Evolutionary conservation across 1,140 invertebrate species (phyloP).

Genomic region (Halyomorpha halys): DNA sequence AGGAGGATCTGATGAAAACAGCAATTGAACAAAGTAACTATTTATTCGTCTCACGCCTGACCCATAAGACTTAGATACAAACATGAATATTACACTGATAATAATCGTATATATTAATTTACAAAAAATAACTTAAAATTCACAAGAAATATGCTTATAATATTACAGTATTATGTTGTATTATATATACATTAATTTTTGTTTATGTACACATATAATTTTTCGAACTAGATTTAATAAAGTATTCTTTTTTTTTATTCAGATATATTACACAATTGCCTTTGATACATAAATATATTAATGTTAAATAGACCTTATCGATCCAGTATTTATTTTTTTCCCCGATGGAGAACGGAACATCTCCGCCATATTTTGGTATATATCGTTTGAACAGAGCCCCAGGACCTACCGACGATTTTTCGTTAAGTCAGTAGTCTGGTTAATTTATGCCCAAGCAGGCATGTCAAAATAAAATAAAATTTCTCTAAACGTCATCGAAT

Average conservation of each 20-base stretch:
- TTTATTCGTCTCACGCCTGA: conserved; percentile 25
- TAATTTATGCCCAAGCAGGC: too few species aligned
- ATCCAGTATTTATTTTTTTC: too few species aligned
- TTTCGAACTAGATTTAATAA: conserved; percentile 15
- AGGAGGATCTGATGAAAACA: too few species aligned
- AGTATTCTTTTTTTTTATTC: conserved; percentile 13
- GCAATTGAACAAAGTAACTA: conserved; percentile 26
- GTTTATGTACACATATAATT: conserved; percentile 15
- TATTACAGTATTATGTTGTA: conserved; percentile 17
- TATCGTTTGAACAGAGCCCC: too few species aligned
- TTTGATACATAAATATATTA: conserved; percentile 19
- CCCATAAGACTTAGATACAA: conserved; percentile 24
- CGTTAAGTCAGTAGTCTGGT: too few species aligned
- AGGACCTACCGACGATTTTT: too few species aligned
- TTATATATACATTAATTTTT: conserved; percentile 18
- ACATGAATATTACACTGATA: conserved; percentile 27
- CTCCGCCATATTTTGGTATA: too few species aligned
- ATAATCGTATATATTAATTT: conserved; percentile 25
- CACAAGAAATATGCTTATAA: conserved; percentile 24
- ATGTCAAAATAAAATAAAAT: too few species aligned
- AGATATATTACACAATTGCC: conserved; percentile 10
- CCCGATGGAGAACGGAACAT: too few species aligned
- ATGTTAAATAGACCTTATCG: conserved; percentile 7
- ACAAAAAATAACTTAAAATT: conserved; percentile 27
- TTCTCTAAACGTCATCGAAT: too few species aligned